These are phyloP conservation scores for Corythoichthys intestinalis DNA, from an alignment of 2,113 vertebrate genomes.

Conservation along the genomic window DNA sequence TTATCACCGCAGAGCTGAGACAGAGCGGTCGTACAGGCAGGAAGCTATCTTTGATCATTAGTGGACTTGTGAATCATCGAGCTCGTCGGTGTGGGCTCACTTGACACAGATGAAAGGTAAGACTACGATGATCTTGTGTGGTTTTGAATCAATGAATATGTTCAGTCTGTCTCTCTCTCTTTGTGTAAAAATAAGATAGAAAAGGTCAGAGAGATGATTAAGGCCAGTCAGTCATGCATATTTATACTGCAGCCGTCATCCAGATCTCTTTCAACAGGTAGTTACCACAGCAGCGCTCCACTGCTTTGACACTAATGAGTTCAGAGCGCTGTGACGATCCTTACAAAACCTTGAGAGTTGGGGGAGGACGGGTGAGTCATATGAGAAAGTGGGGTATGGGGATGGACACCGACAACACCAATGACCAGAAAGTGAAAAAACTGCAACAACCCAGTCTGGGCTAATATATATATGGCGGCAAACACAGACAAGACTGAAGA, in stretches of 20 bases:
- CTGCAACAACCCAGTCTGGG: neutral
- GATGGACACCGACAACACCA: constrained; percentile 44
- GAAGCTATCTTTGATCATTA: constrained; percentile 44
- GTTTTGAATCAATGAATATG: neutral
- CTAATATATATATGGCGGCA: too few species aligned
- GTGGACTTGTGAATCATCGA: constrained; percentile 53
- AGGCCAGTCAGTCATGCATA: constrained; percentile 13
- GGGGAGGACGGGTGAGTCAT: constrained; percentile 41
- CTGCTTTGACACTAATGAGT: constrained; percentile 45
- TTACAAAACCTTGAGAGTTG: constrained; percentile 38
- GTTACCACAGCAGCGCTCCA: constrained; percentile 26
- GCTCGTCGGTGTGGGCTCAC: constrained; percentile 31
- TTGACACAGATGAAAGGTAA: constrained; percentile 75
- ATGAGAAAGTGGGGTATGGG: constrained; percentile 18
- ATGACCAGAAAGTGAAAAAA: constrained; percentile 27
- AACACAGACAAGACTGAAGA: too few species aligned
- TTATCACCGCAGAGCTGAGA: constrained; percentile 32
- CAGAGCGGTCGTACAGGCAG: constrained; percentile 30
- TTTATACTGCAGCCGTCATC: constrained; percentile 1
- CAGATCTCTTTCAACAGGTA: constrained; percentile 59
- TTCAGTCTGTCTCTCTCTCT: constrained; percentile 5
- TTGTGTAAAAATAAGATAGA: constrained; percentile 10
- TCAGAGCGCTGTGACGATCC: constrained; percentile 21
- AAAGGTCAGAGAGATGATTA: constrained; percentile 23
- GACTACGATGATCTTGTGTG: constrained; percentile 30